Base-by-base conservation (phyloP, 2,113 vertebrate genomes). In the Microtus oregoni region DNA sequence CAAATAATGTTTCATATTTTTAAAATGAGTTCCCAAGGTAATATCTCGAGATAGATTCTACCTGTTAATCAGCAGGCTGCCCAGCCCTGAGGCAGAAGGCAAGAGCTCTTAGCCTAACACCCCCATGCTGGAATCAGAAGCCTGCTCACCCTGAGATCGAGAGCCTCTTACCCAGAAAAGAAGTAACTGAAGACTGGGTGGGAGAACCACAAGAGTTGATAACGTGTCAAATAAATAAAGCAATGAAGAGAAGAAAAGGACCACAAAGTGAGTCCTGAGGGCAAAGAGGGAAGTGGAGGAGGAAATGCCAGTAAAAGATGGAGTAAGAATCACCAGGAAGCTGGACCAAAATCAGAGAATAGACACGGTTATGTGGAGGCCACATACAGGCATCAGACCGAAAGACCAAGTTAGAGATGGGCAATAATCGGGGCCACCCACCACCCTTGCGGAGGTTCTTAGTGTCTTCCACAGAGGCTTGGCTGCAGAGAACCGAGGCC, bases 51-150 rank as follows among this genome's bases (percentile, higher is more conserved):
- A 98, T 92, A 86, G 24, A 86, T 38, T 55, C 81, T 86, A 93
- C 99, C 99, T 98, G 99, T 99, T 98, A 97, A 52, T 98, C 96
- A 99, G 4, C 99, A 44, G 99, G 98, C 99, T 98, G 99, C 9
- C 98, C 98, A 10, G 14, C 99, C 99, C 50, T 32, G 32, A 3
- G 38, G 17, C n/a, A 26, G 50, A 73, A 44, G 44, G 67, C 30
- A 89, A 65, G 77, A 78, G 44, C 58, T 47, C 22, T n/a, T 35
- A n/a, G 2, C 35, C 26, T 86, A 73, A 58, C 32, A 73, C 58
- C 65, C 44, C 22, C 26, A 91, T 17, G 4, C 10, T 35, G 63
- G 10, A 65, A 35, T 65, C 77, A 30, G 81, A 94, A 83, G 44
- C 28, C 70, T 32, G 22, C n/a, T 14, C 13, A 20, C n/a, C 38